These are phyloP conservation scores for Orchesella flavescens DNA, from an alignment of 2,888 invertebrate genomes.

Conservation along the genomic window DNA sequence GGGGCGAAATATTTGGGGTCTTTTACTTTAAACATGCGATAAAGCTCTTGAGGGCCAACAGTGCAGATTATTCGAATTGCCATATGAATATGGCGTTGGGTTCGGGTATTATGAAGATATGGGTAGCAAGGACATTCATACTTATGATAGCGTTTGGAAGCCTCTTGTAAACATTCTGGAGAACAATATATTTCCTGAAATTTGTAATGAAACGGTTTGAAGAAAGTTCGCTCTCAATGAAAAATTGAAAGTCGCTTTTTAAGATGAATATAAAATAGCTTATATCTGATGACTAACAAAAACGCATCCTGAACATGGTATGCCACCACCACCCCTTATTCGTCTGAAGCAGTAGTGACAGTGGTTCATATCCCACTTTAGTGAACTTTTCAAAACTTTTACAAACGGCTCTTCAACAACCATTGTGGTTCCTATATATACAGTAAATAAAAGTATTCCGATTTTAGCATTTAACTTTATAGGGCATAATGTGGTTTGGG, in stretches of 20 bases:
- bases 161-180: constrained; percentile 56
- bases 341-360: constrained; percentile 67
- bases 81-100: constrained; percentile 68
- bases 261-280: too few relatives aligned
- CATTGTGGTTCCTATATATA: constrained; percentile 61
- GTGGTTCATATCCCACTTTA: constrained; percentile 67
- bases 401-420: constrained; percentile 68
- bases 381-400: constrained; percentile 58
- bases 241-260: too few relatives aligned
- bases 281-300: too few relatives aligned
- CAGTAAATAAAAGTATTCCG: not conserved
- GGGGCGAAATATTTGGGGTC: constrained; percentile 45
- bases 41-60: constrained; percentile 64
- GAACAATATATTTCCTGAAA: constrained; percentile 68
- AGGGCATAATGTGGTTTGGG: too few relatives aligned
- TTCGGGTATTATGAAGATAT: constrained; percentile 64
- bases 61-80: constrained; percentile 66
- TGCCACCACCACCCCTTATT: constrained; percentile 62
- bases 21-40: constrained; percentile 54
- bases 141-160: constrained; percentile 63
- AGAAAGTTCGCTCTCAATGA: too few relatives aligned
- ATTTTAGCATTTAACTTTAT: too few relatives aligned
- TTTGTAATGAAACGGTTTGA: not conserved
- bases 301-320: constrained; percentile 66
- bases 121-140: constrained; percentile 67